Base-by-base conservation (phyloP, 2,888 invertebrate genomes). In the Electrophaes corylata region DNA sequence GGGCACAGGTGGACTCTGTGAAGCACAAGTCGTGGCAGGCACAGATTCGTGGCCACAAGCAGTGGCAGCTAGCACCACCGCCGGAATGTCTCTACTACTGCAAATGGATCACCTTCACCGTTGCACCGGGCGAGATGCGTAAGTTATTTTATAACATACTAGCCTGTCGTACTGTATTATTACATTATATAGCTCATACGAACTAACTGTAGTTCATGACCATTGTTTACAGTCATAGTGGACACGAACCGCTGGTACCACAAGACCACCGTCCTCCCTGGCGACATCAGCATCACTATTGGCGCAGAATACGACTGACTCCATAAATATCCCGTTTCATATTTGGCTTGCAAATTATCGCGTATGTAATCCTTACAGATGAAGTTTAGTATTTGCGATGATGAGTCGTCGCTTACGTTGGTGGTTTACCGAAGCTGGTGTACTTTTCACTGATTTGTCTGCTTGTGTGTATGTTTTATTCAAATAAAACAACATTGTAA, bases 221-320 rank as follows among this genome's bases (percentile, higher is more conserved):
- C 10, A 20, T 59, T 52, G 29, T 4, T 92, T 93, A 3, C 93
- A 98, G 98, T 98, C 93, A 96, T 98, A 45, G 91, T 98, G 74
- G 97, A 98, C 82, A 98, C 98, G 0, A 98, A 99, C 81, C 94
- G 95, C 54, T 99, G 99, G 99, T 99, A 97, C 82, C 99, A 99
- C 91, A 95, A 96, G 79, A 99, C 99, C 0, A 90, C 93, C 70
- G 96, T 98, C 57, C 93, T 97, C 43, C 96, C 97, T 0, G 95
- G 96, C 14, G 96, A 96, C 69, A 94, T 98, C 78, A 99, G 98
- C 89, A 96, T 99, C 72, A 98, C 98, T 0, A 98, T 99, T 70
- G 99, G 98, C 29, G 97, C 98, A 0, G 99, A 99, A 84, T 99
- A 96, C 83, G 98, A 99, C 84, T 98, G 89, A 37, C 33, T 33